phyloP scores from a whole-genome alignment of 2,888 invertebrate genomes.

The Ophraella communa region DNA sequence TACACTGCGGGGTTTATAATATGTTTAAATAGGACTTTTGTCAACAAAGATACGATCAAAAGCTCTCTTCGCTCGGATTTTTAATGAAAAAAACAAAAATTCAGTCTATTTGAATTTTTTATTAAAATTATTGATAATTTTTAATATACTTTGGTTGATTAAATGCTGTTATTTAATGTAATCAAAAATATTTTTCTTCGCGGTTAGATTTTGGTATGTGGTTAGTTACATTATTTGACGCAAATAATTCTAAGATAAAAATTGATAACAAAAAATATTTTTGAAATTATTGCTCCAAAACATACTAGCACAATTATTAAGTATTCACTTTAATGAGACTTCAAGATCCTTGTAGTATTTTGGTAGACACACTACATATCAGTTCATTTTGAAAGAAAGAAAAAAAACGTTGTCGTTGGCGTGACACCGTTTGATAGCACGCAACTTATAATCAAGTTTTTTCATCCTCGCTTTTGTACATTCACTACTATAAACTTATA shows the following conservation, averaged over 20 bases:
- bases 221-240: too few relatives aligned
- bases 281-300: too few relatives aligned
- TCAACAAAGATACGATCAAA: neutral
- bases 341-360: constrained; percentile 8
- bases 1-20: constrained; percentile 8
- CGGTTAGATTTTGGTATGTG: too few relatives aligned
- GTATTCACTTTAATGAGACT: constrained; percentile 11
- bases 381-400: constrained; percentile 17
- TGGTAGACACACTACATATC: constrained; percentile 5
- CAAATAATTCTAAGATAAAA: too few relatives aligned
- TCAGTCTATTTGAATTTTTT: neutral
- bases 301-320: constrained; percentile 1
- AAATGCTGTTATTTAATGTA: too few relatives aligned
- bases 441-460: constrained; percentile 29
- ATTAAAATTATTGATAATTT: neutral
- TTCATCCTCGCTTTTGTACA: constrained; percentile 18
- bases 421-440: constrained; percentile 17
- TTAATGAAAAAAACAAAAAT: neutral
- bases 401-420: constrained; percentile 11
- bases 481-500: constrained; percentile 23
- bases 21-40: constrained; percentile 4
- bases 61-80: neutral
- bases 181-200: too few relatives aligned
- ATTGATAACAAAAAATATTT: too few relatives aligned
- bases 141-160: too few relatives aligned